A percentile compares a stretch with the other conserved stretches of the same genome.
phyloP scores from a whole-genome alignment of 2,888 invertebrate species.

The Protophormia terraenovae region DNA sequence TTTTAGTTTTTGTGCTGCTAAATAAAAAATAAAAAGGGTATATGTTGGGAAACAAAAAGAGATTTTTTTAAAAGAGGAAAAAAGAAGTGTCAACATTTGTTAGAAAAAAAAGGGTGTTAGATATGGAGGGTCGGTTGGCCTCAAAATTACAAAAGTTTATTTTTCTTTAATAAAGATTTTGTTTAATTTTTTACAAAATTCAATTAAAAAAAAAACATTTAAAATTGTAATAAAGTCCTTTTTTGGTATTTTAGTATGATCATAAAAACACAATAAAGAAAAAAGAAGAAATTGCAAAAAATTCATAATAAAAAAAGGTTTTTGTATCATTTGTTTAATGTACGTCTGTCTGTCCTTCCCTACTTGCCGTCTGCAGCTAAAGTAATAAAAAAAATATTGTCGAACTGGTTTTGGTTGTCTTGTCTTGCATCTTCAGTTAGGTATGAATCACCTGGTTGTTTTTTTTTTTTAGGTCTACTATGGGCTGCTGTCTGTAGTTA shows the following conservation, averaged over 20 bases:
- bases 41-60: no score
- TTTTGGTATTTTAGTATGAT: background rate
- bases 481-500: background rate
- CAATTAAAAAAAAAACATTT: background rate
- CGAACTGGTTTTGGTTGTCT: slow-evolving; percentile 25
- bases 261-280: background rate
- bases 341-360: background rate
- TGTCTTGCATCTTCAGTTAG: background rate
- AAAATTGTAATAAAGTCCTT: slow-evolving; percentile 15
- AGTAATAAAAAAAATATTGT: slow-evolving; percentile 9
- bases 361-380: background rate
- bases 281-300: background rate
- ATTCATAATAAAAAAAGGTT: background rate
- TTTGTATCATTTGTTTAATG: background rate
- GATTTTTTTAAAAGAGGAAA: no score
- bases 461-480: slow-evolving; percentile 35
- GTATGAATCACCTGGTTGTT: slow-evolving; percentile 58
- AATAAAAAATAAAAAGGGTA: no score
- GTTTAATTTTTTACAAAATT: background rate
- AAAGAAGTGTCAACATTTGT: slow-evolving; percentile 16
- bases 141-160: no score
- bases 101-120: background rate
- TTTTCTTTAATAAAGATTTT: slow-evolving; percentile 31
- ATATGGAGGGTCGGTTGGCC: no score
- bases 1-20: background rate